Evolutionary conservation across 2,113 vertebrate genomes (phyloP), one percentile per base, ranked within the genome.

Genomic region (Martes martes): DNA sequence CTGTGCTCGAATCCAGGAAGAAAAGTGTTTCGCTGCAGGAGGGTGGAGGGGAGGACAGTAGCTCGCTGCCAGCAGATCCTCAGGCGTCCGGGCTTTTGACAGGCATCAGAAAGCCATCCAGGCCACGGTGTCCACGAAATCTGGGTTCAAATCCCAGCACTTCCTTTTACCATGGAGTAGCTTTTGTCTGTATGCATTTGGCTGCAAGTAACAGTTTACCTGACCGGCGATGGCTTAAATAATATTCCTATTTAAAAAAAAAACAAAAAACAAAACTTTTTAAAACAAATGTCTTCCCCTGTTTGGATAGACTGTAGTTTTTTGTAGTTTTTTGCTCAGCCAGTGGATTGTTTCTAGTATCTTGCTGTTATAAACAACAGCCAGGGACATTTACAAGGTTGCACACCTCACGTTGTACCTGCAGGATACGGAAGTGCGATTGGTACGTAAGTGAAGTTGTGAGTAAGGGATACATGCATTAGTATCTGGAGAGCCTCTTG

Each of bases 11-110:
- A 15, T 59, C 78, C 24, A 7, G 76, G 55, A 52, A 71, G 73
- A n/a, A 73, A 57, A 45, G 50, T 0, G 3, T 47, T 50, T 57
- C 45, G 1, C 1, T 2, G 1, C 8, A 9, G 36, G 11, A 67
- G 47, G 55, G 36, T 31, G 42, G 19, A 24, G 47, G 55, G 65
- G n/a, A 7, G 55, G 2, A 24, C 61, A 42, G 52, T 42, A 3
- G 3, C 76, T 42, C 6, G 0, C 21, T 15, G 50, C 89, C 55
- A 18, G 28, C 28, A 74, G 78, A 10, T 21, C 6, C 63, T 33
- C 52, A 3, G 76, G 26, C 36, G 39, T 13, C 36, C 23, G 11
- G 73, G 8, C 6, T 45, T 55, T 52, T 31, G 31, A 3, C 9
- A 23, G 50, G 18, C 42, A 39, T 59, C 2, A 42, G 71, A 83